Conservation (phyloP, 2,113 vertebrate genomes). For the Alosa alosa region DNA sequence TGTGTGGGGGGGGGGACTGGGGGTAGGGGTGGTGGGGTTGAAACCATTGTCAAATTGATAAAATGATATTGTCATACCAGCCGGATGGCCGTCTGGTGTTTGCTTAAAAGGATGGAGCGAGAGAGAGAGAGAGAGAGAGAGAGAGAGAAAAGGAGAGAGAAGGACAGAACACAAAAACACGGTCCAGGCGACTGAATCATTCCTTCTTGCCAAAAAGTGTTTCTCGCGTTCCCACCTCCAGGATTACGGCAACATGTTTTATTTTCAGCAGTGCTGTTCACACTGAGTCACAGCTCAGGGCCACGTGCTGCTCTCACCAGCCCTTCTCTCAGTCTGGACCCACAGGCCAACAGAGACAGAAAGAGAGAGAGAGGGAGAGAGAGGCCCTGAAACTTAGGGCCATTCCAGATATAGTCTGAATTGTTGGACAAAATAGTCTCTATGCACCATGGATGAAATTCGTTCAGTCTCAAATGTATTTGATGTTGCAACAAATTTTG, state of each 20-base stretch:
- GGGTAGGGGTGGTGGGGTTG: conserved; percentile 59
- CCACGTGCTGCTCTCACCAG: conserved; percentile 70
- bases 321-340: conserved; percentile 57
- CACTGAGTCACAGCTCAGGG: conserved; percentile 73
- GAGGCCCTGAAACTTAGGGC: neutral
- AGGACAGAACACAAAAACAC: conserved; percentile 59
- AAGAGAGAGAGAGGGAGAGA: conserved; percentile 1
- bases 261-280: conserved; percentile 78
- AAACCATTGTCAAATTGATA: conserved; percentile 67
- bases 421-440: no score
- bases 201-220: conserved; percentile 74
- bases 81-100: conserved; percentile 81
- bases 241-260: conserved; percentile 80
- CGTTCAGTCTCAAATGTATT: no score
- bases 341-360: conserved; percentile 50
- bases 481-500: no score
- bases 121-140: neutral
- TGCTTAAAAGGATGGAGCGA: conserved; percentile 65
- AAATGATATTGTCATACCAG: conserved; percentile 81
- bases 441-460: no score
- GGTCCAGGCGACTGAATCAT: conserved; percentile 74
- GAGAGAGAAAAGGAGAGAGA: neutral
- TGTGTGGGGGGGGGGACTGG: conserved; percentile 58
- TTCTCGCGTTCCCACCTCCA: conserved; percentile 78
- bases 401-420: no score